Conservation (phyloP, 2,888 invertebrate species). For the Drosophila quinaria region DNA sequence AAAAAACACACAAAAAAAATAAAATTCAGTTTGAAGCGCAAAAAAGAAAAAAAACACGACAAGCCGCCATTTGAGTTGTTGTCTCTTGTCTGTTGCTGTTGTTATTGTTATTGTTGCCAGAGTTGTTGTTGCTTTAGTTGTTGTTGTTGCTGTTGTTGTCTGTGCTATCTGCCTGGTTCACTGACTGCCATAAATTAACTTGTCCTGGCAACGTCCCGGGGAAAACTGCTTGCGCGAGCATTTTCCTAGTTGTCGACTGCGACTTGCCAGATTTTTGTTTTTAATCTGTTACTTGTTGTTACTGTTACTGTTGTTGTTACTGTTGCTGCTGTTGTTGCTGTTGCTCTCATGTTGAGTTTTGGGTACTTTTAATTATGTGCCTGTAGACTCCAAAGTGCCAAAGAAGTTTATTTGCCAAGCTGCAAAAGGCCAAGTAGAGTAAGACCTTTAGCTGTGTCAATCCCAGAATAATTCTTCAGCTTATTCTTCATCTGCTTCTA, state of each 20-base stretch:
- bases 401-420: conserved; percentile 37
- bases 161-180: conserved; percentile 71
- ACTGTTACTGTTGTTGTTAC: conserved; percentile 10
- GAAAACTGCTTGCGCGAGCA: conserved; percentile 52
- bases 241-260: conserved; percentile 56
- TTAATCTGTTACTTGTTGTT: conserved; percentile 54
- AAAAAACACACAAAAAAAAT: conserved; percentile 39
- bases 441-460: conserved; percentile 11
- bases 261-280: conserved; percentile 67
- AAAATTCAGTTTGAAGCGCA: conserved; percentile 61
- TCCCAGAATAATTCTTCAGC: not conserved
- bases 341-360: conserved; percentile 23
- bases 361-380: conserved; percentile 57
- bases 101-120: conserved; percentile 19
- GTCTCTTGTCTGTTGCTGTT: conserved; percentile 38
- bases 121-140: conserved; percentile 20
- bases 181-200: conserved; percentile 79
- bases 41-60: conserved; percentile 46
- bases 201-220: conserved; percentile 57
- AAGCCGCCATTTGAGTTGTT: conserved; percentile 63
- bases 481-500: not conserved
- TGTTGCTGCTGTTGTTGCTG: conserved; percentile 3
- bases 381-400: conserved; percentile 14
- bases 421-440: conserved; percentile 16
- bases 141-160: conserved; percentile 31